These are phyloP conservation scores for Apocheima hispidaria DNA, from an alignment of 2,888 invertebrate species.

Conservation along the genomic window DNA sequence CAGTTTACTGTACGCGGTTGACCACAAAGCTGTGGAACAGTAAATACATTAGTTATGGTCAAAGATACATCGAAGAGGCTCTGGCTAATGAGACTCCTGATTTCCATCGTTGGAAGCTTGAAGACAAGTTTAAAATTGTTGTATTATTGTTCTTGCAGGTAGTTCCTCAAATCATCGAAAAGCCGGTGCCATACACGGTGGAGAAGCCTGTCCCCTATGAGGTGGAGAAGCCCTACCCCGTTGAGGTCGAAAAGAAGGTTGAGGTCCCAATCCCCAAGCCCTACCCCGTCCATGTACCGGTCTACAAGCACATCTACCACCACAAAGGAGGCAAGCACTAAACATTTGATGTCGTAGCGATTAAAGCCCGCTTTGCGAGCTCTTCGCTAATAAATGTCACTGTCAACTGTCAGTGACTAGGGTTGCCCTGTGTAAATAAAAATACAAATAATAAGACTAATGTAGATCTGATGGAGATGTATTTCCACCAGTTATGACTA, in stretches of 20 bases:
- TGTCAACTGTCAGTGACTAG: slow-evolving; percentile 37
- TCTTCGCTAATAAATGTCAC: slow-evolving; percentile 38
- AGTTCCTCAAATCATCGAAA: slow-evolving; percentile 90
- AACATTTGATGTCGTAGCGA: slow-evolving; percentile 46
- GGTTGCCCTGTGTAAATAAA: slow-evolving; percentile 72
- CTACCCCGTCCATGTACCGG: slow-evolving; percentile 90
- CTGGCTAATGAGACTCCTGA: no score
- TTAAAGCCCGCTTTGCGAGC: slow-evolving; percentile 63
- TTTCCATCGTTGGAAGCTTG: background rate
- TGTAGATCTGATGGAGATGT: slow-evolving; percentile 74
- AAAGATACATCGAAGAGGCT: background rate
- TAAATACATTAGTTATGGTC: no score
- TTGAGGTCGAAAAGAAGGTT: slow-evolving; percentile 91
- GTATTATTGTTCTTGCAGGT: slow-evolving; percentile 66
- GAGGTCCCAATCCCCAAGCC: slow-evolving; percentile 90
- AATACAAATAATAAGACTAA: slow-evolving; percentile 52
- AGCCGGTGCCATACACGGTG: slow-evolving; percentile 90
- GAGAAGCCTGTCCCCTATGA: slow-evolving; percentile 90
- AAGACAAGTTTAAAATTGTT: background rate
- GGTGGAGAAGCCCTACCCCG: slow-evolving; percentile 91
- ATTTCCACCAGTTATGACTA: slow-evolving; percentile 69
- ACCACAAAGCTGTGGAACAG: no score
- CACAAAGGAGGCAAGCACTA: slow-evolving; percentile 85
- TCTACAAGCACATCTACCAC: slow-evolving; percentile 91
- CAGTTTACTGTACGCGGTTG: background rate